These are phyloP conservation scores for Lithophane ornitopus DNA, from an alignment of 2,888 invertebrate species.

Conservation along the genomic window DNA sequence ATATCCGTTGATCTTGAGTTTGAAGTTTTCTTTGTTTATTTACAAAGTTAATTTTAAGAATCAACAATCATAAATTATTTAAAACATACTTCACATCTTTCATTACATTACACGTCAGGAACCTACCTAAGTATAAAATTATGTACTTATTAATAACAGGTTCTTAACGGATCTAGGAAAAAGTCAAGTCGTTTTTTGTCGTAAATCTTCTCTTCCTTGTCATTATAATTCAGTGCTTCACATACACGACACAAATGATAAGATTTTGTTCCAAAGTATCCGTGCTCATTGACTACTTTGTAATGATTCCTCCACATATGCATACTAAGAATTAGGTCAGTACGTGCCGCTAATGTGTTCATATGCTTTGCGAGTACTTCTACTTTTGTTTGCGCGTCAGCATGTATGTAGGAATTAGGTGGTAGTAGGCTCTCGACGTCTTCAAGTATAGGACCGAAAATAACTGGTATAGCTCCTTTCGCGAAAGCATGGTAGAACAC, in stretches of 20 bases:
- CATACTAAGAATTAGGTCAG: conserved; percentile 81
- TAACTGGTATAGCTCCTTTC: conserved; percentile 92
- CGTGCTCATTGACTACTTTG: conserved; percentile 92
- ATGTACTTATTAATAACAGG: neutral
- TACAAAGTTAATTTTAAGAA: neutral
- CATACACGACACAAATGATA: conserved; percentile 92
- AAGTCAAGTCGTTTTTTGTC: conserved; percentile 65
- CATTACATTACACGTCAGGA: neutral
- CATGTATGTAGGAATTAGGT: conserved; percentile 91
- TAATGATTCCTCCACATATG: conserved; percentile 92
- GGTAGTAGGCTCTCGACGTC: conserved; percentile 90
- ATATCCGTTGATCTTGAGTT: conserved; percentile 37
- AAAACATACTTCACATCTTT: neutral
- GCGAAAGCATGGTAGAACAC: conserved; percentile 92
- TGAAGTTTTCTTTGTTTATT: conserved; percentile 35
- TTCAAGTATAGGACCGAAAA: conserved; percentile 91
- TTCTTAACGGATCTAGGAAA: conserved; percentile 70
- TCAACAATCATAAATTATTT: neutral
- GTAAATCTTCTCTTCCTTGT: conserved; percentile 72
- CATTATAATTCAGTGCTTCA: conserved; percentile 92
- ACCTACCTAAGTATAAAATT: too few species aligned
- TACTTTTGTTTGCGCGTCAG: conserved; percentile 89
- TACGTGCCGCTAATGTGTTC: conserved; percentile 79
- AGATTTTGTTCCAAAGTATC: conserved; percentile 91
- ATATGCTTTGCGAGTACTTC: conserved; percentile 89